Evolutionary conservation across 1,140 invertebrate genomes (phyloP), one percentile per base, ranked within the genome.

Genomic region (Lasioglossum albipes): DNA sequence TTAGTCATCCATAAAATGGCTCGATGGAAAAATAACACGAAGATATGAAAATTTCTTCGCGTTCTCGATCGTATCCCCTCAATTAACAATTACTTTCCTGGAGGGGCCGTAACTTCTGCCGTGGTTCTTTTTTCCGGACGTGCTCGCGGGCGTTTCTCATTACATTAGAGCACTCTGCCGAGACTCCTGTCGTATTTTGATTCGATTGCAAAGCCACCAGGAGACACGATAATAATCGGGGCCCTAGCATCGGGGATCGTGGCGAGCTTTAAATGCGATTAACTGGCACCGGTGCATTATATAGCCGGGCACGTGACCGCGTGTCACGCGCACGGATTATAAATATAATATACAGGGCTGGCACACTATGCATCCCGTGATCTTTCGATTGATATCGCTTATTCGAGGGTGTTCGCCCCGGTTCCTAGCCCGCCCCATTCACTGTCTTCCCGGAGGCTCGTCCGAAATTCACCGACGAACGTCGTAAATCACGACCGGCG

Each of bases 321-420:
- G 89, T 90, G 89, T 92, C 90, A 88, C 89, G 89, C 89, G 87
- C 88, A 88, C 88, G 91, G 92, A 93, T 93, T 93, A 93, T 92
- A 91, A 93, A 92, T 93, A 92, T 92, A 91, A 92, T 92, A 92
- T 92, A 89, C 81, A 59, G 79, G 84, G 83, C 36, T 79, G 57
- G 84, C 82, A 82, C 78, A 41, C 45, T 54, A 31, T 62, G 75
- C 69, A 81, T 74, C 22, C 20, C 75, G 66, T 66, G 72, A 79
- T 57, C 69, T 22, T 66, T 22, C 42, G 59, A 76, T 68, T 74
- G 84, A 86, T 86, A 86, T 86, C 75, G 36, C 74, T 22, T 67
- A 20, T 66, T 2, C 64, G 64, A 76, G 77, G 64, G 84, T 61
- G 74, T 59, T 20, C 12, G 22, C 7, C 18, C 45, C 66, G 42